Evolutionary conservation across 2,888 invertebrate species (phyloP), one percentile per base, ranked within the genome.

Genomic region (Dolichopus griseipennis): DNA sequence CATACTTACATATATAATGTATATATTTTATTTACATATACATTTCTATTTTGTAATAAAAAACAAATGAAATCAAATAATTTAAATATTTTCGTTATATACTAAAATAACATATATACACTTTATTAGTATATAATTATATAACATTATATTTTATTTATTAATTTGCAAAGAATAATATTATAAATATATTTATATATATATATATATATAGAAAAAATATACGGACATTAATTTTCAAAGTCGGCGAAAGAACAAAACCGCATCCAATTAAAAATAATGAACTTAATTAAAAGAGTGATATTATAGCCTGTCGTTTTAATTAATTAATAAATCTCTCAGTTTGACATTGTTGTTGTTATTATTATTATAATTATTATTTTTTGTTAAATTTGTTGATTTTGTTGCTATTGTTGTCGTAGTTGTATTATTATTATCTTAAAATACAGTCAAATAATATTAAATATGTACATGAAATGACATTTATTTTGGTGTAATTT

Each of bases 241-340:
- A 72, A 73, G 72, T 72, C 71, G 71, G 72, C 73, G 73, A 74
- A 74, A 73, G 74, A 74, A 73, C 73, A 73, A 27, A 73, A 74
- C 74, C 74, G 73, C 73, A 73, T 74, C 74, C 74, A 74, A 74
- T 74, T 74, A 74, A 74, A 74, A 74, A 74, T 74, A 74, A 74
- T 74, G 74, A 74, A 74, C 70, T 74, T 74, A 74, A 74, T 74
- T 74, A 74, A 73, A 74, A 73, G 73, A 74, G 72, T 72, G 73
- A 73, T 74, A 73, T 73, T 74, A 74, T 72, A 72, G 74, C 71
- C 72, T 73, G 73, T 73, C 73, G 72, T 72, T 74, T 74, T 74
- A 74, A 74, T 74, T 74, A 74, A 74, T 74, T 73, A 73, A 74
- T 74, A 74, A 74, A 74, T 73, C 74, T 73, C 72, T 71, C 70